A percentile compares a stretch with the other conserved stretches of the same genome.
Conservation (phyloP, 2,113 vertebrate genomes). For the Chrysochloris asiatica region DNA sequence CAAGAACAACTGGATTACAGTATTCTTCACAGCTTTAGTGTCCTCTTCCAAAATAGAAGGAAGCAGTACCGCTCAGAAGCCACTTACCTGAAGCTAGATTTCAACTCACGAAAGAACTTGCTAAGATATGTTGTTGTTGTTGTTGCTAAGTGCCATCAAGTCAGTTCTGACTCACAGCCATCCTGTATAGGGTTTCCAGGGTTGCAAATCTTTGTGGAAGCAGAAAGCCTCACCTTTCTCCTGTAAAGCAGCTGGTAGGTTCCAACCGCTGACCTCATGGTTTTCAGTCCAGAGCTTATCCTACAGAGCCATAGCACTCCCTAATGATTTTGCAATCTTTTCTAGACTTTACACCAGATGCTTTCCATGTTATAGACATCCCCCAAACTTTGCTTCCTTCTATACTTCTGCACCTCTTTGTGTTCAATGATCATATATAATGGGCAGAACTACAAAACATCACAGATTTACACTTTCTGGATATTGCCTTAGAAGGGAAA, state of each 20-base stretch:
- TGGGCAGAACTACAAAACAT: slow-evolving; percentile 44
- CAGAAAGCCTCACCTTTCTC: too few species aligned
- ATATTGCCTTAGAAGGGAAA: slow-evolving; percentile 25
- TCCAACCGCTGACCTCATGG: too few species aligned
- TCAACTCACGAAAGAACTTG: slow-evolving; percentile 51
- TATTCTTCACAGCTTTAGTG: not conserved
- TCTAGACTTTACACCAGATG: slow-evolving; percentile 60
- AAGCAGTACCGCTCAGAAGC: slow-evolving; percentile 52
- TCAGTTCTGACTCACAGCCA: too few species aligned
- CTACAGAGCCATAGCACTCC: too few species aligned
- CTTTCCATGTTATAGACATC: slow-evolving; percentile 61
- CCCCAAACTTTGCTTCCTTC: slow-evolving; percentile 44
- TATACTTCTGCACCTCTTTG: slow-evolving; percentile 24
- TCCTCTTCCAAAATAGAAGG: slow-evolving; percentile 49
- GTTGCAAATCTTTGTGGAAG: too few species aligned
- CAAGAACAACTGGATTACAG: too few species aligned
- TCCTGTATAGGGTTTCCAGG: too few species aligned
- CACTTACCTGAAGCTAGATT: slow-evolving; percentile 49
- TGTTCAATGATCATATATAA: slow-evolving; percentile 37
- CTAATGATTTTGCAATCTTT: too few species aligned
- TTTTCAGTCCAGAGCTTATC: too few species aligned
- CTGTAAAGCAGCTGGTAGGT: too few species aligned
- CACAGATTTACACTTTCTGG: slow-evolving; percentile 49
- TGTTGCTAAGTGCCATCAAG: too few species aligned
- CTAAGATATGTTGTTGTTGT: slow-evolving; percentile 38